phyloP scores from a whole-genome alignment of 2,888 invertebrate genomes.

The Pristionchus exspectatus region DNA sequence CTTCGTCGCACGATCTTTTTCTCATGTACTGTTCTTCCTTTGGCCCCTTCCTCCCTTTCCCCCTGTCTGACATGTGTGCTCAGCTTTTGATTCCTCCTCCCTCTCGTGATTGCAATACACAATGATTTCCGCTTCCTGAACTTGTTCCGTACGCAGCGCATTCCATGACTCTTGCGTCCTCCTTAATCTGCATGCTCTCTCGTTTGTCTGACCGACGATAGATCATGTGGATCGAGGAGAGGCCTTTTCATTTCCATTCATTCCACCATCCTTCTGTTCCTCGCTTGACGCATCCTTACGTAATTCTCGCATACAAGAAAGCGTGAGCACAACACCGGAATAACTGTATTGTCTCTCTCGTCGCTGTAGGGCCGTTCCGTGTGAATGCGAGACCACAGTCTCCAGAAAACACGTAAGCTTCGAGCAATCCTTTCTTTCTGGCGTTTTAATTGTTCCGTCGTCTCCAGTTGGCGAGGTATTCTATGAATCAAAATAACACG shows the following conservation, averaged over 20 bases:
- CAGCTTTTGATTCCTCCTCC: slow-evolving; percentile 10
- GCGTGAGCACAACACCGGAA: not conserved
- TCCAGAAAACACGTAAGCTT: not conserved
- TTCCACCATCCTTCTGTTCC: not conserved
- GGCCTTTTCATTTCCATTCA: not conserved
- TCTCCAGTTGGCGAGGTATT: not conserved
- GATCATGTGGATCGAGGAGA: not conserved
- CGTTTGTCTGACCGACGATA: not conserved
- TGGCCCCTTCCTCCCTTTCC: not conserved
- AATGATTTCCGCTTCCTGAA: slow-evolving; percentile 40
- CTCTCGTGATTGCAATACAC: not conserved
- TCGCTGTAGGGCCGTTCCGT: slow-evolving; percentile 1
- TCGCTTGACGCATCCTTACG: slow-evolving; percentile 4
- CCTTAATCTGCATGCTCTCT: not conserved
- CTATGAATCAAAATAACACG: not conserved
- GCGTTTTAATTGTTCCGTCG: not conserved
- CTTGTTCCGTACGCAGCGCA: not conserved
- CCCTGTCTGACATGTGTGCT: slow-evolving; percentile 13
- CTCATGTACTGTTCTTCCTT: slow-evolving; percentile 3
- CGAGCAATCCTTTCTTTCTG: not conserved
- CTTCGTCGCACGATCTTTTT: not conserved
- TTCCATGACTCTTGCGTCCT: not conserved
- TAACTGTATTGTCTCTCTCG: not conserved
- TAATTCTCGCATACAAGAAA: not conserved
- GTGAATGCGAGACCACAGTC: not conserved